phyloP scores from a whole-genome alignment of 2,888 invertebrate genomes.

The Synergus japonicus region DNA sequence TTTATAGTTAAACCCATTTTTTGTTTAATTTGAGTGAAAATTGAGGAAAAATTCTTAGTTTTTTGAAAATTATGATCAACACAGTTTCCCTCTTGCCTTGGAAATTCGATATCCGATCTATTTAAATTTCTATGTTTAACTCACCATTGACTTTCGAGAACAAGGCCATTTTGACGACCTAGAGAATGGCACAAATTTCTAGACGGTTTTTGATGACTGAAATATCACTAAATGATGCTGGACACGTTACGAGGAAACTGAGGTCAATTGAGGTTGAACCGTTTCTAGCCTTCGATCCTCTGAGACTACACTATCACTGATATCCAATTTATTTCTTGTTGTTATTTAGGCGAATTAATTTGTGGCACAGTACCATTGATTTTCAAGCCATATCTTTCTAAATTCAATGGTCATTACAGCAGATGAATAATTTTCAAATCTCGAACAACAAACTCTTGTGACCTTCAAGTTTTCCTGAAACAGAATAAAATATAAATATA shows the following conservation, averaged over 20 bases:
- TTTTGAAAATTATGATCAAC: neutral
- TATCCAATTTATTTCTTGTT: neutral
- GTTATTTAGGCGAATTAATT: conserved; percentile 6
- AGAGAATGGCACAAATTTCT: neutral
- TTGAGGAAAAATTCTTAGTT: neutral
- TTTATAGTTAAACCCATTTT: neutral
- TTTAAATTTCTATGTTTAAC: conserved; percentile 6
- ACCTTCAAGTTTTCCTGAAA: neutral
- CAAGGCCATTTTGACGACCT: conserved; percentile 29
- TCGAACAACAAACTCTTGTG: neutral
- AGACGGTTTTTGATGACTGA: neutral
- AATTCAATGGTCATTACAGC: conserved; percentile 10
- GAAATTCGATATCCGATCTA: conserved; percentile 5
- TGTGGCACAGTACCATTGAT: neutral
- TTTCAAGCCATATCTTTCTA: neutral
- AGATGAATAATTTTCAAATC: no score
- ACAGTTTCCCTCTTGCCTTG: neutral
- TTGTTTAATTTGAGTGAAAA: neutral
- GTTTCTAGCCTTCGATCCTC: neutral
- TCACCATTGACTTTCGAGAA: conserved; percentile 34
- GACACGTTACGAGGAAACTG: no score
- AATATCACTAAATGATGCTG: neutral
- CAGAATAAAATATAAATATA: neutral
- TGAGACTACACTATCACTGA: neutral
- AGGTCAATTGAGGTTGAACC: neutral